Conservation (phyloP, 2,888 invertebrate genomes). For the Carpatolechia fugitivella region DNA sequence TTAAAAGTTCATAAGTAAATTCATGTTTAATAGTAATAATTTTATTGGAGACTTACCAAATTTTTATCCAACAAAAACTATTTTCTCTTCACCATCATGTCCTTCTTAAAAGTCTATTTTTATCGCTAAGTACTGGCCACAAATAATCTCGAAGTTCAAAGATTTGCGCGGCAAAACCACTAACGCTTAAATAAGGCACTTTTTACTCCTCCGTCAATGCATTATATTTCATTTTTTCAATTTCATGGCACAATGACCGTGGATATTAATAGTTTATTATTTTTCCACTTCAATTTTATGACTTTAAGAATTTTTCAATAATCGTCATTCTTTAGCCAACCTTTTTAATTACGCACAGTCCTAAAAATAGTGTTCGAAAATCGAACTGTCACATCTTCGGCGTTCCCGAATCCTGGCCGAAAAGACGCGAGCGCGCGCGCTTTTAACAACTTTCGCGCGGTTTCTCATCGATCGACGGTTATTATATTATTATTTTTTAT, state of each 20-base stretch:
- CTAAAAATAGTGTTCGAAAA: conserved; percentile 12
- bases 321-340: background rate
- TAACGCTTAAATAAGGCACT: conserved; percentile 42
- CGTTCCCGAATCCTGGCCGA: conserved; percentile 20
- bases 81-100: background rate
- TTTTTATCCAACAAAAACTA: background rate
- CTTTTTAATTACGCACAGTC: conserved; percentile 5
- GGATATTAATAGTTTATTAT: conserved; percentile 33
- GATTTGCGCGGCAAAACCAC: conserved; percentile 38
- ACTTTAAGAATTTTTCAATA: conserved; percentile 6
- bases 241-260: conserved; percentile 51
- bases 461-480: conserved; percentile 20
- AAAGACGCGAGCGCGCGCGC: conserved; percentile 15
- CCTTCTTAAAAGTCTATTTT: conserved; percentile 2
- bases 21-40: background rate
- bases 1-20: too few relatives aligned
- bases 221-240: conserved; percentile 55
- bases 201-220: conserved; percentile 50
- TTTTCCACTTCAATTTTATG: conserved; percentile 26
- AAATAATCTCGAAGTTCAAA: conserved; percentile 14
- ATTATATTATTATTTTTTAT: conserved; percentile 25
- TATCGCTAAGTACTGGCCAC: conserved; percentile 10
- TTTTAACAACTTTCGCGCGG: conserved; percentile 23
- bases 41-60: background rate
- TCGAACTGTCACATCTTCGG: conserved; percentile 27